Percentiles rank a stretch among this genome's conserved stretches.
phyloP scores from a whole-genome alignment of 2,888 invertebrate species.

The Idaea dimidiata region DNA sequence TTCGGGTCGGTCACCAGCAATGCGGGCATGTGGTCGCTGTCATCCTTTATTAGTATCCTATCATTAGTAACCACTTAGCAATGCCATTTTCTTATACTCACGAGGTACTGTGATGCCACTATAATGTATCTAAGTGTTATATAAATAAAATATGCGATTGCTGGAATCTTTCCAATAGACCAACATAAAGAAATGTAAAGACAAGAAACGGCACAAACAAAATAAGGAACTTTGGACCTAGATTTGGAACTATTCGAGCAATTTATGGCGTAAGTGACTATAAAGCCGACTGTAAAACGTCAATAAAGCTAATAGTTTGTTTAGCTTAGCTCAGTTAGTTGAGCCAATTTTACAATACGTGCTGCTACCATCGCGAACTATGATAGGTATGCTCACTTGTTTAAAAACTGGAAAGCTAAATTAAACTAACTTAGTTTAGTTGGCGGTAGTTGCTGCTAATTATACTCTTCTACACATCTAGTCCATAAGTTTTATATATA shows the following conservation, averaged over 20 bases:
- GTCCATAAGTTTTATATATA: too few relatives aligned
- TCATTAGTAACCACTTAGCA: slow-evolving; percentile 20
- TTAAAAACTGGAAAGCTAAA: too few relatives aligned
- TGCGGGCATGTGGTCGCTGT: background rate
- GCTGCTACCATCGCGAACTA: too few relatives aligned
- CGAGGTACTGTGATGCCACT: slow-evolving; percentile 6
- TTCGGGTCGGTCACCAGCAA: background rate
- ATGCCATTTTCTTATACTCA: slow-evolving; percentile 16
- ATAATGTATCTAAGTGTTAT: slow-evolving; percentile 21
- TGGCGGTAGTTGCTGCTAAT: too few relatives aligned
- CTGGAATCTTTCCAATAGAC: slow-evolving; percentile 44
- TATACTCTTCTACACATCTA: too few relatives aligned
- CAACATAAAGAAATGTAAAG: slow-evolving; percentile 25
- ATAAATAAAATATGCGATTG: slow-evolving; percentile 38
- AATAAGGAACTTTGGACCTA: background rate
- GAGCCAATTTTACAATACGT: too few relatives aligned
- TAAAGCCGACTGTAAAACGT: background rate
- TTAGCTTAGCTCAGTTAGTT: too few relatives aligned
- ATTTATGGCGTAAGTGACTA: background rate
- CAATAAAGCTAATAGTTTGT: too few relatives aligned
- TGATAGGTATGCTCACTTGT: too few relatives aligned
- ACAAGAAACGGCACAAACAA: slow-evolving; percentile 19
- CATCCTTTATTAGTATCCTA: background rate
- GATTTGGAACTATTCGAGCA: background rate
- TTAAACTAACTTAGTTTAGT: too few relatives aligned